These are phyloP conservation scores for Calidris pygmaea DNA, from an alignment of 2,113 vertebrate genomes.

Conservation along the genomic window DNA sequence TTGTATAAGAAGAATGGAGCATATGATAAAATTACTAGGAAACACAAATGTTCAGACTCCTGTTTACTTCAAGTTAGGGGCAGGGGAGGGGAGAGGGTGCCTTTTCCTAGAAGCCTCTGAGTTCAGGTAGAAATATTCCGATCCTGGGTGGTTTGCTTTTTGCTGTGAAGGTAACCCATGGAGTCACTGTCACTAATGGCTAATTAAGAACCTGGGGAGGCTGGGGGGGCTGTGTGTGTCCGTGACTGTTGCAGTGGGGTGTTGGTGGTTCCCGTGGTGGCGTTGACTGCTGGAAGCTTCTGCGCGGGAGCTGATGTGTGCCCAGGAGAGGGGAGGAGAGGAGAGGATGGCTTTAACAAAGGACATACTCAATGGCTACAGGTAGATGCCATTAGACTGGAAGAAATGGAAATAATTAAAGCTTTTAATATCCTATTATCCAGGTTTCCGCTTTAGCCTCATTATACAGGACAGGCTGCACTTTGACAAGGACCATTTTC, in stretches of 20 bases:
- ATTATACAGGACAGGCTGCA: not conserved
- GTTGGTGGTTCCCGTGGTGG: not conserved
- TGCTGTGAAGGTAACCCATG: not conserved
- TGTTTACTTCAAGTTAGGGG: not conserved
- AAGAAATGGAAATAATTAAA: conserved; percentile 19
- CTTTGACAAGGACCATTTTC: not conserved
- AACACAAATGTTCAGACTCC: not conserved
- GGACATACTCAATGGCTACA: not conserved
- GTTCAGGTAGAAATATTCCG: not conserved
- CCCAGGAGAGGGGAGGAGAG: not conserved
- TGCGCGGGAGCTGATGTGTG: rapidly evolving
- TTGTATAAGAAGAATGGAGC: not conserved
- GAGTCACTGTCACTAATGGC: not conserved
- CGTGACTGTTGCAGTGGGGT: not conserved
- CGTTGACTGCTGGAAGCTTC: rapidly evolving
- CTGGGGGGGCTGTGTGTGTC: not conserved
- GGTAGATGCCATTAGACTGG: not conserved
- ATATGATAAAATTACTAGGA: not conserved
- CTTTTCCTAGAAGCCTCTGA: not conserved
- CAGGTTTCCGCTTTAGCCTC: not conserved
- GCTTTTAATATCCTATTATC: not conserved
- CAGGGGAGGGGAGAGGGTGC: not conserved
- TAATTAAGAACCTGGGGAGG: not conserved
- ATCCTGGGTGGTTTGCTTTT: not conserved
- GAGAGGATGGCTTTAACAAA: not conserved